phyloP scores from a whole-genome alignment of 2,113 vertebrate genomes.

The Rhinoptilus africanus region DNA sequence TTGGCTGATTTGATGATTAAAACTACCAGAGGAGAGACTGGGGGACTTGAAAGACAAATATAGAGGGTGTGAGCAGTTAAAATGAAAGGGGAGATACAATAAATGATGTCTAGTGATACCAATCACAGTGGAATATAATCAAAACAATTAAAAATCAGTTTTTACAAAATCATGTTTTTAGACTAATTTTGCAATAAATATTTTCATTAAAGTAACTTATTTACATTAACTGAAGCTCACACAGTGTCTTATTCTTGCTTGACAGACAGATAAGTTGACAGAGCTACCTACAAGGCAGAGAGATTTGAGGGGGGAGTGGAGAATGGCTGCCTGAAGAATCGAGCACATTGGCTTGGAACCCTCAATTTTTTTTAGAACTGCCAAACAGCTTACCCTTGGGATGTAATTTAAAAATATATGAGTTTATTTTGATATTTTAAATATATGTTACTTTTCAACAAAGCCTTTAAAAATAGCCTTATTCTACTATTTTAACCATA shows the following conservation, averaged over 20 bases:
- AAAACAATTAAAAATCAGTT: background rate
- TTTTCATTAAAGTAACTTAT: background rate
- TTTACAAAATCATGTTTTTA: background rate
- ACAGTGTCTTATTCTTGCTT: background rate
- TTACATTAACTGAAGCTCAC: background rate
- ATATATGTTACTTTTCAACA: background rate
- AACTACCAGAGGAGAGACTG: background rate
- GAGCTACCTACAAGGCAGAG: background rate
- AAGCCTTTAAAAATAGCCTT: background rate
- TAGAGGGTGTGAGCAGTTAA: background rate
- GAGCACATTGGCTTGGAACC: background rate
- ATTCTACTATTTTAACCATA: background rate
- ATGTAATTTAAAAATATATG: background rate
- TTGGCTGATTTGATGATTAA: background rate
- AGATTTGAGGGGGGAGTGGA: background rate
- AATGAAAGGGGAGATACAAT: background rate
- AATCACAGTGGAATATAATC: background rate
- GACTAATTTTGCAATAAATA: background rate
- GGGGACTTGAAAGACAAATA: background rate
- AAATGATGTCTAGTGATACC: background rate
- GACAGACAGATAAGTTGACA: background rate
- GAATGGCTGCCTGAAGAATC: background rate
- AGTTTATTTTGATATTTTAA: background rate
- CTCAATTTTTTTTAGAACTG: background rate
- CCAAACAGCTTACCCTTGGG: background rate